Percentiles rank a stretch among this genome's conserved stretches.
Evolutionary conservation across 2,888 invertebrate species (phyloP).

Genomic region (Nipponacmea schrenckii): DNA sequence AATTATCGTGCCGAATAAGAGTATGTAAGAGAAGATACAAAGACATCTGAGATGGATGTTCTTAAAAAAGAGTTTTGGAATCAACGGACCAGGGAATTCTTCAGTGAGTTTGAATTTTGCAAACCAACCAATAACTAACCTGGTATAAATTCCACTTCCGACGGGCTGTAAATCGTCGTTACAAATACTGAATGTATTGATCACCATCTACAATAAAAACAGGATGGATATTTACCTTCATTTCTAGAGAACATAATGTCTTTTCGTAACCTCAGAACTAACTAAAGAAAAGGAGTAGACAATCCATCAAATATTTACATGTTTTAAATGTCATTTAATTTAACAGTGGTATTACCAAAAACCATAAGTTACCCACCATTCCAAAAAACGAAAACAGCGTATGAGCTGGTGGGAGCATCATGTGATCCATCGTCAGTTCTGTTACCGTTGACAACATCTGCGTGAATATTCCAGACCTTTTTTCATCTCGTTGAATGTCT

Average conservation of each 20-base stretch:
- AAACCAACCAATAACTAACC: constrained; percentile 55
- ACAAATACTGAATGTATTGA: constrained; percentile 89
- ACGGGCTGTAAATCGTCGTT: constrained; percentile 86
- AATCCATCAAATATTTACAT: too few relatives aligned
- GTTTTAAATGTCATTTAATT: too few relatives aligned
- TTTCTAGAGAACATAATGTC: too few relatives aligned
- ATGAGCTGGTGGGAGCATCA: constrained; percentile 78
- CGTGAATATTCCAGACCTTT: constrained; percentile 82
- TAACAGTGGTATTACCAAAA: too few relatives aligned
- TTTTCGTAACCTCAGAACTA: too few relatives aligned
- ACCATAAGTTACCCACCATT: constrained; percentile 73
- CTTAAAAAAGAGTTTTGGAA: not conserved
- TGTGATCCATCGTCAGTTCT: constrained; percentile 77
- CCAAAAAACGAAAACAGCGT: constrained; percentile 88
- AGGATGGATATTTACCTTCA: not conserved
- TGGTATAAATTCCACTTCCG: constrained; percentile 88
- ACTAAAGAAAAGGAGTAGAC: too few relatives aligned
- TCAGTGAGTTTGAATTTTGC: not conserved
- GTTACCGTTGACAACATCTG: constrained; percentile 78
- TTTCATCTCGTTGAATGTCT: constrained; percentile 80
- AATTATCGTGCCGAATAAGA: too few relatives aligned
- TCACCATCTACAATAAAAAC: constrained; percentile 76
- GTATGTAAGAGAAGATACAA: too few relatives aligned
- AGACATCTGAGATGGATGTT: too few relatives aligned
- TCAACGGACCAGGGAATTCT: not conserved